Base-by-base conservation (phyloP, 2,888 invertebrate genomes). In the Nephrotoma appendiculata region DNA sequence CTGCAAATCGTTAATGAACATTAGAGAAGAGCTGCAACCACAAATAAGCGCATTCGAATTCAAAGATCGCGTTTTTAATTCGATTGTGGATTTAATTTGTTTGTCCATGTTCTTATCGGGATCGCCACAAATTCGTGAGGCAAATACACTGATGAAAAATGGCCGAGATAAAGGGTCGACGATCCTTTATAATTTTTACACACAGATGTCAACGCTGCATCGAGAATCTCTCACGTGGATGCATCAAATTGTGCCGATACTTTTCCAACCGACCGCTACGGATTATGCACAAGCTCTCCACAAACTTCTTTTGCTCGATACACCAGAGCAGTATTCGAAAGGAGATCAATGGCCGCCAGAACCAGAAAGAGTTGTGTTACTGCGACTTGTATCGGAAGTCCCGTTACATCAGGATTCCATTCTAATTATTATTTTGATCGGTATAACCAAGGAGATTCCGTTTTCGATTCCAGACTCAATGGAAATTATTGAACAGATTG, bases 301-400 rank as follows among this genome's bases (percentile, higher is more conserved):
- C 88, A 97, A 97, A 92, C 93, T 96, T 89, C 93, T 97, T 90
- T 93, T 97, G 88, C 92, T 97, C 88, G 97, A 97, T 89, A 93
- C 94, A 87, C 93, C 94, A 0, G 97, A 97, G 88, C 94, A 95
- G 87, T 97, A 97, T 92, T 95, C 95, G 89, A 96, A 96, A 91
- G 92, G 94, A 88, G 96, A 96, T 91, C 96, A 96, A 91, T 98
- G 98, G 97, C 98, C 98, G 0, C 95, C 97, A 0, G 99, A 99
- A 91, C 95, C 95, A 7, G 98, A 99, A 89, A 93, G 98, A 88
- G 94, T 94, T 43, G 91, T 95, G 85, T 94, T 96, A 87, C 93
- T 97, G 89, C 93, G 98, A 41, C 92, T 98, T 87, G 96, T 96
- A 87, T 95, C 96, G 48, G 98, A 99, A 91, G 96, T 97, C 15